Conservation (phyloP, 2,797 vertebrate species). For the Trachops cirrhosus region DNA sequence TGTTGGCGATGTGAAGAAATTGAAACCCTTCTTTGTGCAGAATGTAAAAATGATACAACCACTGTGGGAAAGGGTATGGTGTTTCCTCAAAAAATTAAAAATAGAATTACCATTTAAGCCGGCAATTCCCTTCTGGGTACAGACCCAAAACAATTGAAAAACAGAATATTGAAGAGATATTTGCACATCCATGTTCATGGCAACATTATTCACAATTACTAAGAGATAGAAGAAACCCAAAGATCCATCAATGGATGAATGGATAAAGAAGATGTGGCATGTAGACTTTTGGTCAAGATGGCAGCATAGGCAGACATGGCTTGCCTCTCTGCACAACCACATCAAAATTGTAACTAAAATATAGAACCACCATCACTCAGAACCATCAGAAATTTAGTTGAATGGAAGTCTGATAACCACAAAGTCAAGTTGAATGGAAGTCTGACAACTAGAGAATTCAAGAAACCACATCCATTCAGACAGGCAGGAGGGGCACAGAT, state of each 20-base stretch:
- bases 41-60: neutral
- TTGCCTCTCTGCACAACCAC: too few species aligned
- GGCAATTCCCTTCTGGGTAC: neutral
- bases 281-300: too few species aligned
- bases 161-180: neutral
- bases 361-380: too few species aligned
- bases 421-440: too few species aligned
- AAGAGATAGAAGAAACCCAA: neutral
- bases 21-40: neutral
- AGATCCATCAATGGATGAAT: neutral
- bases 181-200: neutral
- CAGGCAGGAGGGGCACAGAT: too few species aligned
- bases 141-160: neutral
- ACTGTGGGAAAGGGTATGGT: neutral
- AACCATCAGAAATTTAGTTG: too few species aligned
- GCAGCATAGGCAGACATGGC: too few species aligned
- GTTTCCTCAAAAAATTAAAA: neutral
- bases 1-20: neutral
- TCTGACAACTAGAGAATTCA: too few species aligned
- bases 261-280: neutral
- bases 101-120: neutral
- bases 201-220: neutral
- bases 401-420: too few species aligned
- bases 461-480: too few species aligned
- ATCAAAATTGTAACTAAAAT: too few species aligned